Evolutionary conservation across 2,888 invertebrate genomes (phyloP), one percentile per base, ranked within the genome.

Genomic region (Epiblema foenella): DNA sequence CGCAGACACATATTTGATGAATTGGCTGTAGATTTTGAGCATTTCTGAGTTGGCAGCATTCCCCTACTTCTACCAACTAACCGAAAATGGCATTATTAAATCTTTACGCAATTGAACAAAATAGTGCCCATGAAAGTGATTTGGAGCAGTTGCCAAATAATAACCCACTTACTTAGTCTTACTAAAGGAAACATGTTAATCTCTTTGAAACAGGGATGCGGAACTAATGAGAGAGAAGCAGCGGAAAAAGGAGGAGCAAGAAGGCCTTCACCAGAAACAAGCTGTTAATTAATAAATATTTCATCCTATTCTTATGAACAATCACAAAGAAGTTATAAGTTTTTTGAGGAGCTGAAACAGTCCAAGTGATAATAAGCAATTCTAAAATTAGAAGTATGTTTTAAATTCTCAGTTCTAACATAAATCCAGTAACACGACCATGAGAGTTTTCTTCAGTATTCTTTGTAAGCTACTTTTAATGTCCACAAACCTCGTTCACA

Each of bases 181-280:
- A n/a, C n/a, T n/a, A n/a, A n/a, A n/a, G n/a, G n/a, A n/a, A n/a
- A n/a, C n/a, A 15, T 33, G 33, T 8, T 37, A 12, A 39, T 54
- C 20, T 24, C 10, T 73, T 77, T 75, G 70, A 92, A 93, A 60
- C 83, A 97, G 98, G 83, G 98, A 98, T 94, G 98, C 98, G 24
- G 97, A 98, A 84, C 79, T 97, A 83, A 97, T 98, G 97, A 94
- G 97, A 83, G 97, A 97, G 84, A 98, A 98, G 86, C 98, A 98
- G 92, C 94, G 95, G 83, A 96, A 96, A 89, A 97, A 97, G 82
- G 95, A 96, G 82, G 94, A 94, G 80, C 93, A 94, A 76, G 83
- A 81, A 76, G 76, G 81, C 72, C 73, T 77, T 75, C 75, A 75
- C 73, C 83, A 83, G 77, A 90, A 93, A 78, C 84, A 91, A 87